A percentile compares a stretch with the other conserved stretches of the same genome.
Evolutionary conservation across 2,797 vertebrate species (phyloP).

Genomic region (Garrulus glandarius): DNA sequence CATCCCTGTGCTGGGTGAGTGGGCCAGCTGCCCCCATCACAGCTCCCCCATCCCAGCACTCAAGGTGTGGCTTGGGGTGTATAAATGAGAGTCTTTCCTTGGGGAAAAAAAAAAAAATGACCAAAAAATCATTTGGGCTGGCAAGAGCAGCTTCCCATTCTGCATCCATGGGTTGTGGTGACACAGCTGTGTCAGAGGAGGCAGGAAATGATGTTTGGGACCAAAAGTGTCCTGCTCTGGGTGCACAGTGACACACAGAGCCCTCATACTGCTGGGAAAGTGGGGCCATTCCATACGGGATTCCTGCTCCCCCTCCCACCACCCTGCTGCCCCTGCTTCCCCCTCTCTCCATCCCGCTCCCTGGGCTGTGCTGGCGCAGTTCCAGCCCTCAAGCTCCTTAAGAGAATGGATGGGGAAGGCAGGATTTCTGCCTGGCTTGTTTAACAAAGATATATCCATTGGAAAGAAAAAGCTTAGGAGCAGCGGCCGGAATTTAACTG

Average conservation of each 20-base stretch:
- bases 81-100: neutral
- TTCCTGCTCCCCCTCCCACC: neutral
- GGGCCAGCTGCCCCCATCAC: neutral
- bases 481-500: neutral
- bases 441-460: neutral
- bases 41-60: neutral
- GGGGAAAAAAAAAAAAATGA: accelerated
- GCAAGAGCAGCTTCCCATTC: neutral
- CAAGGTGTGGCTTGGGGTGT: accelerated
- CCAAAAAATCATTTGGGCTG: accelerated
- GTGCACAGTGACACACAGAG: neutral
- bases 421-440: neutral
- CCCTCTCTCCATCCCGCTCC: neutral
- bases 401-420: neutral
- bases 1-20: accelerated
- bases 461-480: neutral
- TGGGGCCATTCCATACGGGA: accelerated
- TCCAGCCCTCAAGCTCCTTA: neutral
- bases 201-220: neutral
- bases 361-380: neutral
- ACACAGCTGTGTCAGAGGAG: accelerated
- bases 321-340: neutral
- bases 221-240: neutral
- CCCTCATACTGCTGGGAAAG: neutral
- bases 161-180: neutral